A percentile compares a stretch with the other conserved stretches of the same genome.
phyloP scores from a whole-genome alignment of 2,797 vertebrate species.

The Lateolabrax maculatus region DNA sequence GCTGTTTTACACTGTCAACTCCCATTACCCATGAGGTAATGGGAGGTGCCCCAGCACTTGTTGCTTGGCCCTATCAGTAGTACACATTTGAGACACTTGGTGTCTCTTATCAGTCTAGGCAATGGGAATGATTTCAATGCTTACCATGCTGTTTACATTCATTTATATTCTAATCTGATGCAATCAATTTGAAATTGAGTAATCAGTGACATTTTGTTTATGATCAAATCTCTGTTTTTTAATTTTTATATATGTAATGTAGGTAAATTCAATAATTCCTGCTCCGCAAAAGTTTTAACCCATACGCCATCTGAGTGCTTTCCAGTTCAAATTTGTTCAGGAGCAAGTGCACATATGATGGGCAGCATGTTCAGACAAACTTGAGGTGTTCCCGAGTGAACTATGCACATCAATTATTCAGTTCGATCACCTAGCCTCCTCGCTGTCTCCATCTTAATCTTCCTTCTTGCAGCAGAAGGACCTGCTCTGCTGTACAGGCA shows the following conservation, averaged over 20 bases:
- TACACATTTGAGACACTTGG: conserved; percentile 35
- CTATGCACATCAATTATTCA: conserved; percentile 86
- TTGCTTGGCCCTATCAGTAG: conserved; percentile 35
- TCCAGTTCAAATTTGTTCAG: conserved; percentile 30
- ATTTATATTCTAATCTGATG: conserved; percentile 15
- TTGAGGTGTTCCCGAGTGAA: conserved; percentile 75
- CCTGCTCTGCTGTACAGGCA: conserved; percentile 58
- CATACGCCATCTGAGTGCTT: conserved; percentile 3
- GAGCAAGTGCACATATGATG: conserved; percentile 43
- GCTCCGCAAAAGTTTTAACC: conserved; percentile 43
- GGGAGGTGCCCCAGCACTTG: conserved; percentile 46
- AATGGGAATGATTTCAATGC: conserved; percentile 6
- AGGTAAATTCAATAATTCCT: neutral
- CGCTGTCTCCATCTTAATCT: conserved; percentile 70
- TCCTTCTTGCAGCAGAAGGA: conserved; percentile 68
- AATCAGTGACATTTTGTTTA: neutral
- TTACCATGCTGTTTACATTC: conserved; percentile 16
- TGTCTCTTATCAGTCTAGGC: conserved; percentile 32
- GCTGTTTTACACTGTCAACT: conserved; percentile 47
- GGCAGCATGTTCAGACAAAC: conserved; percentile 66
- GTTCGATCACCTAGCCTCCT: conserved; percentile 76
- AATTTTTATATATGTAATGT: neutral
- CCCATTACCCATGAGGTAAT: conserved; percentile 55
- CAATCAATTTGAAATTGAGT: conserved; percentile 5
- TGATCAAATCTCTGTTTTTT: neutral